Percentiles rank a stretch among this genome's conserved stretches.
Evolutionary conservation across 1,140 invertebrate genomes (phyloP).

Genomic region (Trachymyrmex septentrionalis): DNA sequence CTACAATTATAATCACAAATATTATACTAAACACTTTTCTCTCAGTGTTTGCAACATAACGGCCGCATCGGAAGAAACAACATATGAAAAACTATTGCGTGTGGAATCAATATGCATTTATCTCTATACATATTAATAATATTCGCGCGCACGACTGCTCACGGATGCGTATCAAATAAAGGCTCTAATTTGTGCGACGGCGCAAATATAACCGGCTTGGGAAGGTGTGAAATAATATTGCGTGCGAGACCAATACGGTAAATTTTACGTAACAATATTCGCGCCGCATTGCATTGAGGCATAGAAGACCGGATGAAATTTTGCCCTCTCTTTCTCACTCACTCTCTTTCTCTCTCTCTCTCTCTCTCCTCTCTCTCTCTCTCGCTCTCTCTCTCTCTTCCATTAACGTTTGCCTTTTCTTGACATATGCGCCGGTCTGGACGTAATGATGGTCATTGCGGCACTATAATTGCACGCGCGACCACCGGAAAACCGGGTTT

Average conservation of each 20-base stretch:
- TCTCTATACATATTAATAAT: constrained; percentile 5
- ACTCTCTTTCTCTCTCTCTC: background rate
- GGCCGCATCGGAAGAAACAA: background rate
- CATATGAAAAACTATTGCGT: background rate
- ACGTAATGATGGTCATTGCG: constrained; percentile 65
- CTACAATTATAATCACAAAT: too few species aligned
- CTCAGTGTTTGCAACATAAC: background rate
- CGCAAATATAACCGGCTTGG: background rate
- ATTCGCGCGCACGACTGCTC: background rate
- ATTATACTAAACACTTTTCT: too few species aligned
- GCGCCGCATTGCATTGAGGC: background rate
- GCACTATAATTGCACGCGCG: constrained; percentile 65
- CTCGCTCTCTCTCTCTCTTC: background rate
- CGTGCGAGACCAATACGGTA: background rate
- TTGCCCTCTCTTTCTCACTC: background rate
- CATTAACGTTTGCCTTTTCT: constrained; percentile 43
- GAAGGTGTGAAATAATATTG: background rate
- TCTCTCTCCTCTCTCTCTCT: background rate
- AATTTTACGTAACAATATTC: background rate
- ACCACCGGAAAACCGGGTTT: constrained; percentile 64
- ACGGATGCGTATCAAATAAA: constrained; percentile 29
- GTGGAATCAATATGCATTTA: background rate
- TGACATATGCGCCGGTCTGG: constrained; percentile 66
- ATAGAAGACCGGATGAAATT: background rate
- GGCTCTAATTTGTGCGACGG: background rate